Base-by-base conservation (phyloP, 1,140 invertebrate species). In the Epicauta chinensis region DNA sequence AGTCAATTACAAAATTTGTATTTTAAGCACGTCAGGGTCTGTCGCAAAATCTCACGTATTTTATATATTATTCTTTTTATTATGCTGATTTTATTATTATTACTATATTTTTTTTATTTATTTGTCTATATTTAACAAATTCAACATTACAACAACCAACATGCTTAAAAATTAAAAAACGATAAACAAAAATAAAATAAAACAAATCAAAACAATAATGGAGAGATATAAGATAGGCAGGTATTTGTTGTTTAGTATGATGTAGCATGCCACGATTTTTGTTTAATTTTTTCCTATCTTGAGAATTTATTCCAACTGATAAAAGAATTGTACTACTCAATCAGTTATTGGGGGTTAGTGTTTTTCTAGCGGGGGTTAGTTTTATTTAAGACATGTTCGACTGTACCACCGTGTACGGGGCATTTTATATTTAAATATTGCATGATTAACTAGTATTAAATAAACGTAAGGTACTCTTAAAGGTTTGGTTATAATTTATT, bases 391-490 rank as follows among this genome's bases (percentile, higher is more conserved):
- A 49, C 46, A 49, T 36, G 46, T 34, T 34, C 12, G 10, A 12
- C 45, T 60, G 66, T 70, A 66, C 68, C 68, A 70, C 51, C 58
- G 47, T 52, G 68, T 70, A 63, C 68, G 53, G 58, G 66, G 61
- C 57, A 64, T 64, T 70, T 68, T 68, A 65, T 66, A 66, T 69
- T 66, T 65, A 67, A 70, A 67, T 65, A 59, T 70, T 66, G 68
- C 68, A 70, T 70, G 68, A 70, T 70, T 70, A 70, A 58, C 56
- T 56, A 59, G 64, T 67, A 70, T 70, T 70, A 70, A 68, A 70
- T 66, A 68, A 68, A 68, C 58, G 63, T 65, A 66, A 66, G 58
- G 64, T 58, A 62, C 66, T 64, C 66, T 64, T 65, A 65, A 65
- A 64, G 60, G 58, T 62, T 66, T 49, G 57, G 59, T 68, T 68